Evolutionary conservation across 2,888 invertebrate species (phyloP).

Genomic region (Melitaea athalia): DNA sequence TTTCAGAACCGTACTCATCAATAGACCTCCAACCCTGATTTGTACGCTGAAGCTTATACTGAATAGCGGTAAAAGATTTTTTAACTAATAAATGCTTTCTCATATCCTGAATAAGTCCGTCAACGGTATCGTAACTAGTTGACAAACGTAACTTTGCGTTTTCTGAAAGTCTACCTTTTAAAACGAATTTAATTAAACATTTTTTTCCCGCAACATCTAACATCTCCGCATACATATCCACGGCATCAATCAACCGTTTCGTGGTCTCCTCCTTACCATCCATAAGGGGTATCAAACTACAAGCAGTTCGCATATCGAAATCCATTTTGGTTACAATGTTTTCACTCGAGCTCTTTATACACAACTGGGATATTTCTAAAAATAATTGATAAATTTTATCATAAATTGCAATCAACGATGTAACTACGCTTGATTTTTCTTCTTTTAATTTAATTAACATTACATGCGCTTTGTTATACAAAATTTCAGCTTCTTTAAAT

Average conservation of each 20-base stretch:
- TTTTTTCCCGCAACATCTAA: background rate
- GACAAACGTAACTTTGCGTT: too few relatives aligned
- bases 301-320: background rate
- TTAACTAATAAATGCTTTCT: too few relatives aligned
- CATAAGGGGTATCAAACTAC: background rate
- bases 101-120: too few relatives aligned
- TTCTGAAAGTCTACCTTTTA: background rate
- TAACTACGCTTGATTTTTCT: background rate
- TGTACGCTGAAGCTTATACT: too few relatives aligned
- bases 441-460: background rate
- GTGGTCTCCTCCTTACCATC: background rate
- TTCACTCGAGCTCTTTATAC: background rate
- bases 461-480: background rate
- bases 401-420: background rate
- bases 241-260: background rate
- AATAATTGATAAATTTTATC: background rate
- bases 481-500: background rate
- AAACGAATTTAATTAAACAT: background rate
- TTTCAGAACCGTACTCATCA: too few relatives aligned
- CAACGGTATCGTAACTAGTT: too few relatives aligned
- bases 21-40: too few relatives aligned
- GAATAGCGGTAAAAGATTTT: too few relatives aligned
- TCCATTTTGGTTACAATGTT: background rate
- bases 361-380: background rate
- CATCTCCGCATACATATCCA: background rate